Conservation (phyloP, 2,797 vertebrate species). For the Graptemys geographica region DNA sequence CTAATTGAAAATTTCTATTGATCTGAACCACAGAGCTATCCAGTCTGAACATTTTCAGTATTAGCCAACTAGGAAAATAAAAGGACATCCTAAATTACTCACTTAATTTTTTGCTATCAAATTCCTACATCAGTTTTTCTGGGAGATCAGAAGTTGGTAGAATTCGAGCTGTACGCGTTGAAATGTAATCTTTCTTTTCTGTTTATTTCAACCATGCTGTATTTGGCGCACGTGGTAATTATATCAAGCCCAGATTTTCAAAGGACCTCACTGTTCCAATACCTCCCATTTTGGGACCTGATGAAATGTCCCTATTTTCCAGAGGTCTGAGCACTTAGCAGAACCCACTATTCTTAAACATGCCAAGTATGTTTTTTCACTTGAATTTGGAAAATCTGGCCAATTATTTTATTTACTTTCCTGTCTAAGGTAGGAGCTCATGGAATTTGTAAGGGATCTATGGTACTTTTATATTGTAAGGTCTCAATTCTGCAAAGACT, state of each 20-base stretch:
- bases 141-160: not conserved
- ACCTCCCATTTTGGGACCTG: not conserved
- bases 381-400: not conserved
- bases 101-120: not conserved
- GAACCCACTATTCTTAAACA: not conserved
- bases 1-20: slow-evolving; percentile 44
- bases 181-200: fast-evolving
- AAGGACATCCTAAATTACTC: slow-evolving; percentile 16
- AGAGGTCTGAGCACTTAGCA: not conserved
- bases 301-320: not conserved
- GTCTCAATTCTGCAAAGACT: not conserved
- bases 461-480: not conserved
- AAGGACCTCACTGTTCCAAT: not conserved
- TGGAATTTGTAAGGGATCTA: not conserved
- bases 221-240: not conserved
- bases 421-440: not conserved
- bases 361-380: not conserved
- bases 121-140: not conserved
- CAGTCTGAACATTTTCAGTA: not conserved
- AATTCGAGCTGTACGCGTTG: not conserved
- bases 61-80: not conserved
- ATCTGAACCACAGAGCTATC: slow-evolving; percentile 23
- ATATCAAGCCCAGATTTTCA: not conserved
- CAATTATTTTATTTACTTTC: not conserved
- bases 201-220: not conserved